phyloP scores from a whole-genome alignment of 2,113 vertebrate genomes.

The Pachypanchax playfairii region DNA sequence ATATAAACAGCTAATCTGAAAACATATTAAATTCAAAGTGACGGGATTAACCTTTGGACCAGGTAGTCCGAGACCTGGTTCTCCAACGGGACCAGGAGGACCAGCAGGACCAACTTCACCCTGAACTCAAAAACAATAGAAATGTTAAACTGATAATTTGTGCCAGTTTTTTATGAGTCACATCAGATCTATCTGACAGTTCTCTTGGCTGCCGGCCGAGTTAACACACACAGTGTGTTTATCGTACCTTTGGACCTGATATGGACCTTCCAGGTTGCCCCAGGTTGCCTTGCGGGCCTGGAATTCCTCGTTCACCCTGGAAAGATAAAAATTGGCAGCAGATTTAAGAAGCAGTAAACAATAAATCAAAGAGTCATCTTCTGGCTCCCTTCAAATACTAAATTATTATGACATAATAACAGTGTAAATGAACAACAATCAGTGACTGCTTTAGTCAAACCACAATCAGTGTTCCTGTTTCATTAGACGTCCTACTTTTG shows the following conservation, averaged over 20 bases:
- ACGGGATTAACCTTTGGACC: constrained; percentile 84
- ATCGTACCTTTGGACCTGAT: constrained; percentile 86
- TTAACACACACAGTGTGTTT: constrained; percentile 17
- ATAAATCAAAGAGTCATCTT: constrained; percentile 3
- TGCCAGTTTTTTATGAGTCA: constrained; percentile 2
- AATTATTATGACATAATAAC: constrained; percentile 2
- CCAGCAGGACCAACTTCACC: constrained; percentile 85
- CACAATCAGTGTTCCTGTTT: not conserved
- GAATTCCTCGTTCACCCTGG: constrained; percentile 88
- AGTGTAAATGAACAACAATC: not conserved
- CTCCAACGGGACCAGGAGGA: constrained; percentile 83
- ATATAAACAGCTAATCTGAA: not conserved
- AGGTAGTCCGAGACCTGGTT: constrained; percentile 87
- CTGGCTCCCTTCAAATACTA: constrained; percentile 13
- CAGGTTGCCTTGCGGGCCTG: constrained; percentile 84
- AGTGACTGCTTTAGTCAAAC: not conserved
- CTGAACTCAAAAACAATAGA: constrained; percentile 67
- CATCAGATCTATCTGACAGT: constrained; percentile 19
- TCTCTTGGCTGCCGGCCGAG: constrained; percentile 22
- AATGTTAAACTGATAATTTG: constrained; percentile 15
- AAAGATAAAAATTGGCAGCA: constrained; percentile 31
- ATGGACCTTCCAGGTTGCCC: constrained; percentile 86
- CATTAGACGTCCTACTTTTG: constrained; percentile 80
- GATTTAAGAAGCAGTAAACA: constrained; percentile 9
- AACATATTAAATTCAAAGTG: not conserved